Base-by-base conservation (phyloP, 2,113 vertebrate genomes). In the Solenodon paradoxus region DNA sequence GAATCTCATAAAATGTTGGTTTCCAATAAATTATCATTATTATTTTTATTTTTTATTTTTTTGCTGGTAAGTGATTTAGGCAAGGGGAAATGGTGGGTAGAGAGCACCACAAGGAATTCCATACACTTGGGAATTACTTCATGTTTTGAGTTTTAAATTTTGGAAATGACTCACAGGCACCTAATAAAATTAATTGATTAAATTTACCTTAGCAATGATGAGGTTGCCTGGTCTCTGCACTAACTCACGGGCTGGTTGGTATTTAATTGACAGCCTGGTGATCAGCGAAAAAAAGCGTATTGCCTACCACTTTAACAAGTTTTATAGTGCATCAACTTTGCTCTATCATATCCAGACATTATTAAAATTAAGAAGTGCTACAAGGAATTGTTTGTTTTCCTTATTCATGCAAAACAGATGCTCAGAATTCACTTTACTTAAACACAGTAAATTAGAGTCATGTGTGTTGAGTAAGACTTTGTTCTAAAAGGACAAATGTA, bases 71-170 rank as follows among this genome's bases (percentile, higher is more conserved):
- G 19, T 55, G 57, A 95, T 59, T 80, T 22, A 81, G 66, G 22
- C 28, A 10, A 61, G 13, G 63, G 47, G 13, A 81, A 32, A 10
- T 10, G 66, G 38, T 42, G 40, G 51, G 26, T 28, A 28, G 57
- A 75, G 32, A 86, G 45, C 75, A 30, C 22, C 4, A 15, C 5
- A 15, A 53, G 59, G 66, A 69, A 66, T 95, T 38, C 38, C 51
- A 51, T 9, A 57, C 5, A 7, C 15, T 16, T 15, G 57, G 91
- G 80, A 88, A 77, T 45, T 22, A 3, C 17, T 53, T 66, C 9
- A 38, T 57, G 51, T 64, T 96, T 92, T 89, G 40, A 84, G 45
- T 74, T 95, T 92, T 74, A 82, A 64, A 72, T 95, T 89, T 86
- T 47, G 53, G 53, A 49, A 96, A 74, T 35, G 35, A 92, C 68